These are phyloP conservation scores for Rhinoptilus africanus DNA, from an alignment of 2,113 vertebrate genomes.

Conservation along the genomic window DNA sequence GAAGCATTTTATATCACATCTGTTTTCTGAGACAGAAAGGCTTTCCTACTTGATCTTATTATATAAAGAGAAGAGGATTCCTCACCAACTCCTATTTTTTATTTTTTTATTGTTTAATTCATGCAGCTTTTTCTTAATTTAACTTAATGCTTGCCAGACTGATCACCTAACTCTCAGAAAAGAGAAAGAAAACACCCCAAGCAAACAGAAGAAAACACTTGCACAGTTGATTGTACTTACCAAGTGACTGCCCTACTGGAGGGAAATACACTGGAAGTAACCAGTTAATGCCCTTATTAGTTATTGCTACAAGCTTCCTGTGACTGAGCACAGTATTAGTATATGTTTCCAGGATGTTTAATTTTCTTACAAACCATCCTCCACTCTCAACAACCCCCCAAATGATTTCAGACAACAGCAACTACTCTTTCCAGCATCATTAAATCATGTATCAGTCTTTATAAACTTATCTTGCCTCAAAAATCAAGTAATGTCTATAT, in stretches of 20 bases:
- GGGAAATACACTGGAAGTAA: neutral
- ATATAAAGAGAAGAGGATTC: neutral
- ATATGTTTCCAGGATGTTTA: neutral
- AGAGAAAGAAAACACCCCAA: neutral
- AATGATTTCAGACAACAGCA: neutral
- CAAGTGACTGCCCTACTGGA: neutral
- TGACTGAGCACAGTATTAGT: neutral
- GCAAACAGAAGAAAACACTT: neutral
- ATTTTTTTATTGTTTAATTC: neutral
- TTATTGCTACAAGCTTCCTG: neutral
- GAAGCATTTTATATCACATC: neutral
- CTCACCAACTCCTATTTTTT: neutral
- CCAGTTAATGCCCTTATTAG: neutral
- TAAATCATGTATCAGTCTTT: neutral
- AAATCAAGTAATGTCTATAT: neutral
- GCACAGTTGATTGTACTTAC: neutral
- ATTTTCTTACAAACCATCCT: neutral
- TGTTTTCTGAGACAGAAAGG: neutral
- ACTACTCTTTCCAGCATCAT: neutral
- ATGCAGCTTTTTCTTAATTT: neutral
- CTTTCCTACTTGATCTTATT: neutral
- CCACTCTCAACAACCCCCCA: rapidly evolving
- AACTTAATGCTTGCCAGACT: neutral
- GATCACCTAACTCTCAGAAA: neutral
- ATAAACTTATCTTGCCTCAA: neutral